Percentiles rank a stretch among this genome's conserved stretches.
Evolutionary conservation across 1,140 invertebrate species (phyloP).

Genomic region (Tribolium madens): DNA sequence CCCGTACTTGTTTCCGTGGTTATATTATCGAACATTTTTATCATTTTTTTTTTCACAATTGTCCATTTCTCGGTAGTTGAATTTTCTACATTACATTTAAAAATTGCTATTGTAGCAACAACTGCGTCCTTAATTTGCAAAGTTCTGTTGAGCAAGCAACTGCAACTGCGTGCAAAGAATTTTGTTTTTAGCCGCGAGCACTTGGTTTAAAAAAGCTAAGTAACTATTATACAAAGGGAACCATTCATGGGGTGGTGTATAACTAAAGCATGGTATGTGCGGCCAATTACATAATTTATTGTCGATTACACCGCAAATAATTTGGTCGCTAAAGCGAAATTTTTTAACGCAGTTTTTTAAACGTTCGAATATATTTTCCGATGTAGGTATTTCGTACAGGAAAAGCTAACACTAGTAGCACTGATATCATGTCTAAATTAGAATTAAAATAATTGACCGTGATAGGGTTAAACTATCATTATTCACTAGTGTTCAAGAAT

Average conservation of each 20-base stretch:
- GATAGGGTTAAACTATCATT: constrained; percentile 58
- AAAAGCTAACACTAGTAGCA: background rate
- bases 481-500: constrained; percentile 61
- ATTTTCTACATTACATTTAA: too few species aligned
- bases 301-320: constrained; percentile 53
- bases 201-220: too few species aligned
- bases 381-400: background rate
- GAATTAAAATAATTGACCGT: constrained; percentile 59
- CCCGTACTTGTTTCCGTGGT: constrained; percentile 59
- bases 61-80: constrained; percentile 40
- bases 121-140: constrained; percentile 25
- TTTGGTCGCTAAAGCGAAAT: constrained; percentile 49
- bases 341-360: background rate
- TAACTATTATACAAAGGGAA: too few species aligned
- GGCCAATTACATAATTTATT: constrained; percentile 52
- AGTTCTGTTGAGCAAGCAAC: constrained; percentile 51
- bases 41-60: constrained; percentile 22
- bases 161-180: too few species aligned
- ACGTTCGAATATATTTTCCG: background rate
- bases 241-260: too few species aligned
- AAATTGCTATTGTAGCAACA: too few species aligned
- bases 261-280: constrained; percentile 60
- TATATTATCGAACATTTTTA: constrained; percentile 59
- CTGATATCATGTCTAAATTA: background rate
- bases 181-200: too few species aligned